Percentiles rank a stretch among this genome's conserved stretches.
These are phyloP conservation scores for Melanaphis sacchari DNA, from an alignment of 1,140 invertebrate genomes.

Conservation along the genomic window DNA sequence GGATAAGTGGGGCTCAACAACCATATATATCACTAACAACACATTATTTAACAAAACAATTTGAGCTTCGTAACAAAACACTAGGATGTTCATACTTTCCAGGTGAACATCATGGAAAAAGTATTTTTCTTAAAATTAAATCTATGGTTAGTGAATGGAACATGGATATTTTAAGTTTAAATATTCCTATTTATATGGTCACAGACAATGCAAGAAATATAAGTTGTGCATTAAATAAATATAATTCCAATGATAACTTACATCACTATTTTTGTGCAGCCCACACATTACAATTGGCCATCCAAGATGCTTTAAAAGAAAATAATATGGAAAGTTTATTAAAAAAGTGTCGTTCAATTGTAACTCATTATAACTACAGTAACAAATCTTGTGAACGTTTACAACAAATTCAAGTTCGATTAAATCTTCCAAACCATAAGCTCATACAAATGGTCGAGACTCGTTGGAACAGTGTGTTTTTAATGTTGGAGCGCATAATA, in stretches of 20 bases:
- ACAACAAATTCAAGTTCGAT: too few species aligned
- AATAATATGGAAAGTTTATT: not conserved
- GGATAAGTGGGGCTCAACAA: not conserved
- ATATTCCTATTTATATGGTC: not conserved
- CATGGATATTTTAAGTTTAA: not conserved
- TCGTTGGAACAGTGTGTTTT: not conserved
- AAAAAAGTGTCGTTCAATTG: not conserved
- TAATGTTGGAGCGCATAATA: not conserved
- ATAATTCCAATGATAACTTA: not conserved
- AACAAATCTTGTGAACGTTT: too few species aligned
- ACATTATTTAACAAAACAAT: not conserved
- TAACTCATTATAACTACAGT: too few species aligned
- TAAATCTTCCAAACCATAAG: not conserved
- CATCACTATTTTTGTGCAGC: constrained; percentile 6
- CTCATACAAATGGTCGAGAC: not conserved
- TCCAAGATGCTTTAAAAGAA: not conserved
- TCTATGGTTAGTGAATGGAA: constrained; percentile 2
- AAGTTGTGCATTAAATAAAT: not conserved
- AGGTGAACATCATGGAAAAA: not conserved
- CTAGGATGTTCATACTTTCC: not conserved
- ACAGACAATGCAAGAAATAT: constrained; percentile 17
- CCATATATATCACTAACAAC: not conserved
- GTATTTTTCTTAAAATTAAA: not conserved
- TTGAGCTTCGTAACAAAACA: not conserved
- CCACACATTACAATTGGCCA: not conserved